Base-by-base conservation (phyloP, 2,113 vertebrate species). In the Micromys minutus region DNA sequence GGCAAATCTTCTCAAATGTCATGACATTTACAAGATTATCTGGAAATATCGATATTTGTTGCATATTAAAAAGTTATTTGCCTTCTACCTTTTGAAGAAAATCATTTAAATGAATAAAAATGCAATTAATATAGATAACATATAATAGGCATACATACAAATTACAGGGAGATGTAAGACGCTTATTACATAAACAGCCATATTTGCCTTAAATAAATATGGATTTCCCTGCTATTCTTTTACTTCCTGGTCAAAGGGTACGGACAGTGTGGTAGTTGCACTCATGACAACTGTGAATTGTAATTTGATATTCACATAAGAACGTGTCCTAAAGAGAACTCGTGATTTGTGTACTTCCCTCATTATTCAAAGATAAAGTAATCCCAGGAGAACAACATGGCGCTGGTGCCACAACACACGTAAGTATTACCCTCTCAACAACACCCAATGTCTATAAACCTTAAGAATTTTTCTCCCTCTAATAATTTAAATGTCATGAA, bases 1-100 rank as follows among this genome's bases (percentile, higher is more conserved):
- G 93, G 55, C 45, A 59, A 83, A 95, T 22, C 57, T 93, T 97
- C 94, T 93, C 57, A 95, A 95, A 94, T 94, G 52, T 92, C 95
- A 90, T 87, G 93, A 83, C 90, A 96, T 97, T 97, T 94, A 93
- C 36, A 79, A 75, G 93, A 77, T 96, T 93, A 65, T 96, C 94
- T 94, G 47, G 67, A 94, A 95, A 96, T 87, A 92, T 21, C 84
- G 90, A 74, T 94, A 91, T 95, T 96, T 96, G 71, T 94, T 86
- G 34, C 96, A 92, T 97, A 96, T 84, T 96, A 50, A 95, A 87
- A 88, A 71, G 16, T 93, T 93, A 11, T 90, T 39, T 0, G 65
- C 19, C 74, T n/a, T 88, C 26, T 89, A 34, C 91, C 93, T 75
- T 84, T 95, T 86, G 80, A 88, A 91, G 7, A 81, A 91, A 96